Evolutionary conservation across 2,888 invertebrate species (phyloP).

Genomic region (Calephelis perditalis): DNA sequence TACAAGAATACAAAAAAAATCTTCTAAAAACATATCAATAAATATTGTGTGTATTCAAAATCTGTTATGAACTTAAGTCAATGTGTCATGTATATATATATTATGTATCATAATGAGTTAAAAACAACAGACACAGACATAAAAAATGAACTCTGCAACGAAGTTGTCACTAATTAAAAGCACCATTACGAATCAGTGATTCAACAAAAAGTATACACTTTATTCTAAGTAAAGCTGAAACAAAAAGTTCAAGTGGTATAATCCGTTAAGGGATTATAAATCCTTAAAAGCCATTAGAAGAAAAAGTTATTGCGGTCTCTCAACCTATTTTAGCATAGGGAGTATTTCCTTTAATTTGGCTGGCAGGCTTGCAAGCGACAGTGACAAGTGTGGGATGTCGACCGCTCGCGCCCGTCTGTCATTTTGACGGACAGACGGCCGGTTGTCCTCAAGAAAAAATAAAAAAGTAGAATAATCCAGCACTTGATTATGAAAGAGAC

Average conservation of each 20-base stretch:
- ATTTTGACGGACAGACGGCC: slow-evolving; percentile 51
- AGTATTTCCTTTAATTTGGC: slow-evolving; percentile 59
- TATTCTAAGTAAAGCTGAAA: slow-evolving; percentile 7
- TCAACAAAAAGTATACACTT: slow-evolving; percentile 1
- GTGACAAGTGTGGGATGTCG: slow-evolving; percentile 51
- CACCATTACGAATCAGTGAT: slow-evolving; percentile 1
- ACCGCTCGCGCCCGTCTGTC: slow-evolving; percentile 48
- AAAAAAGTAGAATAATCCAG: slow-evolving; percentile 45
- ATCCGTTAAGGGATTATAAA: slow-evolving; percentile 24
- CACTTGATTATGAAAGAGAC: slow-evolving; percentile 40
- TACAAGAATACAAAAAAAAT: no score
- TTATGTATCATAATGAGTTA: no score
- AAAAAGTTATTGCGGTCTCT: slow-evolving; percentile 34
- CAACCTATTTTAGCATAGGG: slow-evolving; percentile 47
- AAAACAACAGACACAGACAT: no score
- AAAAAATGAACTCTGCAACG: no score
- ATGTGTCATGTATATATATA: no score
- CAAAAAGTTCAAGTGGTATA: slow-evolving; percentile 20
- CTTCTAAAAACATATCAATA: no score
- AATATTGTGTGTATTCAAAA: no score
- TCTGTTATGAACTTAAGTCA: no score
- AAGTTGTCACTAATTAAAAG: no score
- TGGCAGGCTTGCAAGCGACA: slow-evolving; percentile 38
- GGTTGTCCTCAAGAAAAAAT: slow-evolving; percentile 45
- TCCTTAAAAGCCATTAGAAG: slow-evolving; percentile 22